Base-by-base conservation (phyloP, 2,797 vertebrate genomes). In the Parambassis ranga region DNA sequence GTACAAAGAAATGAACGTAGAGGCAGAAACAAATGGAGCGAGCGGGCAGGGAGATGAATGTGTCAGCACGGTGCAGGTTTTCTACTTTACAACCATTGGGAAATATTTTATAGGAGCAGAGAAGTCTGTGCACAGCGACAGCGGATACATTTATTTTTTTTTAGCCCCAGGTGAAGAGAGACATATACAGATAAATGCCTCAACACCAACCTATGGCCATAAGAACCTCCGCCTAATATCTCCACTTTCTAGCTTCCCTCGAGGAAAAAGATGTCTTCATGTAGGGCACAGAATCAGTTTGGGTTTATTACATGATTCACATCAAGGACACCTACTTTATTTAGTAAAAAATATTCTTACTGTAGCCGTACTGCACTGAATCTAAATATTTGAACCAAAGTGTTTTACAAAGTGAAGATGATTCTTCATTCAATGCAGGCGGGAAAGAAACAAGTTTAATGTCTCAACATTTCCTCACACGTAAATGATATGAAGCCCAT, bases 21-120 rank as follows among this genome's bases (percentile, higher is more conserved):
- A 83, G 59, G 52, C 71, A 52, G 67, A 80, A 83, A 81, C 75
- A 82, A 89, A 86, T 78, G 75, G 70, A 77, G 75, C 60, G 27
- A 70, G 65, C 7, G 35, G 60, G 52, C 67, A 46, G 51, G 49
- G 63, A 83, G 83, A 87, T 67, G 58, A 83, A 88, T 78, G 83
- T 66, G 63, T 65, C 31, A 16, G 52, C 41, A 27, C 66, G 57
- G 16, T 52, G 58, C 66, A 49, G 67, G 53, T 81, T 86, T 71
- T 74, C 61, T 83, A 77, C 60, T 82, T 79, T 77, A 83, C 74
- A 58, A 75, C 79, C 13, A 0, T 56, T 47, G 85, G 76, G 80
- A 84, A 75, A 86, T 82, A 69, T 80, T 77, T 86, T 77, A 83
- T 1, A 58, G 20, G 41, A 62, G 61, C 56, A 46, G 49, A 74